phyloP scores from a whole-genome alignment of 2,113 vertebrate species.

The Hippocampus zosterae region DNA sequence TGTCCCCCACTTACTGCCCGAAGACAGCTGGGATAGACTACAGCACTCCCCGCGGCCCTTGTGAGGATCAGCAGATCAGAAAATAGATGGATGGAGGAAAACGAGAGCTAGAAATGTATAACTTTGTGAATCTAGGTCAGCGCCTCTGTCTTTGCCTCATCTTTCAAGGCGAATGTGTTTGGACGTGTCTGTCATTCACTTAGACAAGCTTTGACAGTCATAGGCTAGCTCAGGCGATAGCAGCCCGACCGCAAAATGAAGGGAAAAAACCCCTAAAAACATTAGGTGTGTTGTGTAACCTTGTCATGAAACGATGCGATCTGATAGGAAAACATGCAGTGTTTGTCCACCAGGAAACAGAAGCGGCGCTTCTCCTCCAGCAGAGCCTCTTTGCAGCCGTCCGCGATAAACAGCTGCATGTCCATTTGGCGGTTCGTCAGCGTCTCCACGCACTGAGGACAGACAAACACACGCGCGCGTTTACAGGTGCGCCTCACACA shows the following conservation, averaged over 20 bases:
- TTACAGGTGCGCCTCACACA: neutral
- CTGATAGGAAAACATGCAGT: slow-evolving; percentile 84
- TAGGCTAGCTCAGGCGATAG: neutral
- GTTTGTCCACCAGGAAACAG: slow-evolving; percentile 96
- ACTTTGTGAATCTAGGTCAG: no score
- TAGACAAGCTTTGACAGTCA: neutral
- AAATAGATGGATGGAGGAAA: no score
- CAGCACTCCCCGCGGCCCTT: no score
- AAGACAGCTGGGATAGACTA: no score
- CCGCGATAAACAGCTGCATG: slow-evolving; percentile 90
- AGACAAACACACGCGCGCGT: neutral
- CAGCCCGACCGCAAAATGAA: neutral
- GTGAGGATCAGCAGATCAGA: no score
- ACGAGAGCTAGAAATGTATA: no score
- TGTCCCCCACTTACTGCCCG: no score
- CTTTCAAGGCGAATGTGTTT: neutral
- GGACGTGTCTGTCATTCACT: neutral
- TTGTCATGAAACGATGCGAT: slow-evolving; percentile 81
- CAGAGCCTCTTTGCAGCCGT: slow-evolving; percentile 89
- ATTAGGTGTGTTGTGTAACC: slow-evolving; percentile 59
- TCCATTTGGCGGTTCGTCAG: slow-evolving; percentile 85
- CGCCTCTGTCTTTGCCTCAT: neutral
- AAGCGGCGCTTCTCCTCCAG: slow-evolving; percentile 94
- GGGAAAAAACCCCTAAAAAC: neutral
- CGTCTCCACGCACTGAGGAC: slow-evolving; percentile 82